These are phyloP conservation scores for Brachionus manjavacas DNA, from an alignment of 1,140 invertebrate genomes.

Conservation along the genomic window DNA sequence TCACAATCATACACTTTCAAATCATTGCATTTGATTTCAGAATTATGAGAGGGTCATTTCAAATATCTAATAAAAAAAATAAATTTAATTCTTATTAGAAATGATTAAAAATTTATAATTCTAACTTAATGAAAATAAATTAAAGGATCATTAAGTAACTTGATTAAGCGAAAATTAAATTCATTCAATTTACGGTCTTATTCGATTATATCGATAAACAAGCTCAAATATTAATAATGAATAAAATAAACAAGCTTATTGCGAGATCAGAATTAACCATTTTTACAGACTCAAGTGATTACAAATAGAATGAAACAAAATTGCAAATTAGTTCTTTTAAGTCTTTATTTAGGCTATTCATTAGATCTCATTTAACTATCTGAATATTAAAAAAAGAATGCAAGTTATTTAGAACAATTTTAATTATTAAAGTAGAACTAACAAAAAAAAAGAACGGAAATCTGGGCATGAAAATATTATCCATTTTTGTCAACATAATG, in stretches of 20 bases:
- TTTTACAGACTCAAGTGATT: background rate
- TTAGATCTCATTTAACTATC: background rate
- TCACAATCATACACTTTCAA: background rate
- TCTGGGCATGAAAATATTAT: background rate
- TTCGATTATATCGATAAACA: background rate
- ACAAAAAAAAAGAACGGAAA: background rate
- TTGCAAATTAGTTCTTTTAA: background rate
- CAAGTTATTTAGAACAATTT: background rate
- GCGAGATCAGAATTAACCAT: background rate
- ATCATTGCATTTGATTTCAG: background rate
- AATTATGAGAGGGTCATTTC: background rate
- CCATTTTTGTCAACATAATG: background rate
- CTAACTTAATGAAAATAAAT: background rate
- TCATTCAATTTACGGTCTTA: background rate
- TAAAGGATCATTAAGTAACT: background rate
- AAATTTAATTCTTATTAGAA: background rate
- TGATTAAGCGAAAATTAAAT: background rate
- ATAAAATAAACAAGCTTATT: background rate
- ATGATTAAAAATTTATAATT: conserved; percentile 17
- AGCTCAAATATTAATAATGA: background rate
- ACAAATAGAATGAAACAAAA: background rate
- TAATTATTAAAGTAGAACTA: background rate
- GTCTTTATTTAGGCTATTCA: background rate
- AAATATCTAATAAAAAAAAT: background rate
- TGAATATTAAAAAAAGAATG: background rate